Percentiles rank a stretch among this genome's conserved stretches.
phyloP scores from a whole-genome alignment of 2,113 vertebrate genomes.

The Camelus dromedarius region DNA sequence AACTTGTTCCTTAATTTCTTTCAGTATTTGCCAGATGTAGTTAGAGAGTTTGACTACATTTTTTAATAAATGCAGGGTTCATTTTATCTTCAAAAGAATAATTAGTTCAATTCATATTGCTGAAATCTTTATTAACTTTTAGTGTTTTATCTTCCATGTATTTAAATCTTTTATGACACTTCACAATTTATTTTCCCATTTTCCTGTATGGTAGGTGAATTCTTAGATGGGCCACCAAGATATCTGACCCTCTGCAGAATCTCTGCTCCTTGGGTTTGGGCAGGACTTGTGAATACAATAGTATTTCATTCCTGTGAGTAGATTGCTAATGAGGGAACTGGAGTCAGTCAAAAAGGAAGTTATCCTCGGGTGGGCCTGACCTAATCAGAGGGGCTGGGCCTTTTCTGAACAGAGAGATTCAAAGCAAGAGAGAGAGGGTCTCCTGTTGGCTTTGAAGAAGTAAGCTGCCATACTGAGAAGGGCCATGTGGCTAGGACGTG shows the following conservation, averaged over 20 bases:
- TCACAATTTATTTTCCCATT: not conserved
- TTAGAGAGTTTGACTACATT: not conserved
- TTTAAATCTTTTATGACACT: not conserved
- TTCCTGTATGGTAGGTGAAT: not conserved
- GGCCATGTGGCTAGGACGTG: not conserved
- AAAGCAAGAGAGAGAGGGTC: not conserved
- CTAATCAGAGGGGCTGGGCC: not conserved
- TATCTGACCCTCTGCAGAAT: not conserved
- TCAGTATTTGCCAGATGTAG: not conserved
- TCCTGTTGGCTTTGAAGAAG: not conserved
- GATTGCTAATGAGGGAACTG: not conserved
- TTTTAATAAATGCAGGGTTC: constrained; percentile 4
- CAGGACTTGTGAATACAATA: not conserved
- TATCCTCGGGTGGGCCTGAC: not conserved
- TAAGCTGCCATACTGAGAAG: not conserved
- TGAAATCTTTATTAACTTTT: not conserved
- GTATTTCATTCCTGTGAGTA: not conserved
- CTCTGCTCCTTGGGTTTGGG: not conserved
- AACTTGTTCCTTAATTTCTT: not conserved
- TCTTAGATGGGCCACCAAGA: not conserved
- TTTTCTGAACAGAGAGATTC: not conserved
- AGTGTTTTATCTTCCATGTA: not conserved
- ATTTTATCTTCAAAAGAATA: not conserved
- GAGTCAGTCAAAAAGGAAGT: not conserved
- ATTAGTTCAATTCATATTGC: not conserved